A percentile compares a stretch with the other conserved stretches of the same genome.
These are phyloP conservation scores for Tanytarsus gracilentus DNA, from an alignment of 2,888 invertebrate species.

Conservation along the genomic window DNA sequence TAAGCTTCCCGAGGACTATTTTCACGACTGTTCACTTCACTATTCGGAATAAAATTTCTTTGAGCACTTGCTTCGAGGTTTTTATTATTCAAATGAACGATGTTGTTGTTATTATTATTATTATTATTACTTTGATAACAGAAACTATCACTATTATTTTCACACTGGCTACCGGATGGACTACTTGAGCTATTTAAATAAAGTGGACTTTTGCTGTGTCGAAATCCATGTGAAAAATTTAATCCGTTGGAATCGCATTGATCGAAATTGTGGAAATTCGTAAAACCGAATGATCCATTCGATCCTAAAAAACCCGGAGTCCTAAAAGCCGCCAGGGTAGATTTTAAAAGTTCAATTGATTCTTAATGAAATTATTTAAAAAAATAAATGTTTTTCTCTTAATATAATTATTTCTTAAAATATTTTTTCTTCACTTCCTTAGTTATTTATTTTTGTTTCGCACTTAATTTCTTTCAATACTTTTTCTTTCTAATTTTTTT, in stretches of 20 bases:
- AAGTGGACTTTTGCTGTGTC: constrained; percentile 23
- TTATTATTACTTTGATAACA: constrained; percentile 30
- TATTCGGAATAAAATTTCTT: constrained; percentile 28
- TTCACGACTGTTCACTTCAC: constrained; percentile 26
- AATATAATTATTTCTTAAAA: background rate
- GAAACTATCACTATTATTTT: constrained; percentile 5
- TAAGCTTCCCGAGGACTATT: constrained; percentile 30
- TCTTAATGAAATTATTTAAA: background rate
- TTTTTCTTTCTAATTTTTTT: background rate
- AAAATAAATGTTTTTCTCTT: background rate
- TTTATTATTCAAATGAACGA: constrained; percentile 23
- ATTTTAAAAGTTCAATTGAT: constrained; percentile 32
- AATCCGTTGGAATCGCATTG: constrained; percentile 4
- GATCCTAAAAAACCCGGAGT: constrained; percentile 31
- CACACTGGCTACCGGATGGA: constrained; percentile 11
- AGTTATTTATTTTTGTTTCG: background rate
- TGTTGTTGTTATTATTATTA: constrained; percentile 24
- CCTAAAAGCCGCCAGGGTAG: constrained; percentile 40
- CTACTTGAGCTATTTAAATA: constrained; percentile 21
- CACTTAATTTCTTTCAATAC: background rate
- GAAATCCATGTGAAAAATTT: constrained; percentile 18
- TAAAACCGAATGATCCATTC: constrained; percentile 25
- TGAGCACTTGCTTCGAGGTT: constrained; percentile 11
- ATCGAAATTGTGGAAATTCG: constrained; percentile 27
- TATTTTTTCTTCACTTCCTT: background rate